Base-by-base conservation (phyloP, 1,140 invertebrate genomes). In the Ips typographus region DNA sequence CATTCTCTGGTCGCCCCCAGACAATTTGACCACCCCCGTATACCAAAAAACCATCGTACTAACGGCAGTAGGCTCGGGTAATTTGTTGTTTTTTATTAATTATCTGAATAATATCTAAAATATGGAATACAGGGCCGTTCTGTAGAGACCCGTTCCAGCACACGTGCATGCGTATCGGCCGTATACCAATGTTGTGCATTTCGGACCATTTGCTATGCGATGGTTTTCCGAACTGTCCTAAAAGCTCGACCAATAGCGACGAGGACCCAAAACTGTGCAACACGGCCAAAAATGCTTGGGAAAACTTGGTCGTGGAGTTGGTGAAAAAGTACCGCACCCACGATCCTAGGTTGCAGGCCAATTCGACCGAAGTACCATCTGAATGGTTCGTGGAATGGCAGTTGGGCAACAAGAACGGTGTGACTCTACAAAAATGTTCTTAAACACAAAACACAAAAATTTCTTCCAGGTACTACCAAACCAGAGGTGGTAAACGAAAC, bases 161-260 rank as follows among this genome's bases (percentile, higher is more conserved):
- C 63, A 74, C 72, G 5, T 79, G 78, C 61, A 75, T 77, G 74
- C 70, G 70, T 5, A 77, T 78, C 38, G 77, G 77, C 4, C 74
- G 74, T 56, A 80, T 83, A 44, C 82, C 83, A 5, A 74, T 83
- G 38, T 70, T 87, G 6, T 88, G 87, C 76, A 83, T 88, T 67
- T 85, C 86, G 2, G 83, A 84, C 58, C 83, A 85, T 71, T 78
- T 88, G 56, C 81, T 85, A 4, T 88, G 86, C 72, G 86, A 88
- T 70, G 86, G 86, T 8, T 82, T 86, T 2, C 77, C 81, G 2
- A 85, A 88, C 73, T 88, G 87, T 71, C 86, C 86, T 0, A 83
- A 84, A 47, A 85, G 85, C 67, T 79, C 80, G 61, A 82, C 80
- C 40, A 80, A 77, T 61, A 82, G 80, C 70, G 84, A 85, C 65